These are phyloP conservation scores for Bagarius yarrelli DNA, from an alignment of 2,113 vertebrate species.

Conservation along the genomic window DNA sequence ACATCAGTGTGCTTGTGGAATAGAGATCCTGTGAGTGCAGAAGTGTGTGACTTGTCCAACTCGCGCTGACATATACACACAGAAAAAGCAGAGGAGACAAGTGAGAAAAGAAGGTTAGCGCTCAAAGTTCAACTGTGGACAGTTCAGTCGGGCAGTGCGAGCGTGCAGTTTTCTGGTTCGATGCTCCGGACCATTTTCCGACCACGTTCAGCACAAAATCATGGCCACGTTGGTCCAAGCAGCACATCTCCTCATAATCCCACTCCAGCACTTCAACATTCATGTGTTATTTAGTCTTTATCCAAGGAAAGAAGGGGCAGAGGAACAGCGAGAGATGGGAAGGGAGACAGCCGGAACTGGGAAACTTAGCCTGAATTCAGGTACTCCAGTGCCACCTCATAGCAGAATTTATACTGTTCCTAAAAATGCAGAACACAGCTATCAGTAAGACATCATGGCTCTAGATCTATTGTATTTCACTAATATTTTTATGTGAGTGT, in stretches of 20 bases:
- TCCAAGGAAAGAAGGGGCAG: constrained; percentile 26
- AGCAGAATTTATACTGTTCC: constrained; percentile 99
- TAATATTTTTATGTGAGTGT: no score
- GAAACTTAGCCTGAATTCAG: constrained; percentile 86
- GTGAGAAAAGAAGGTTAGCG: constrained; percentile 11
- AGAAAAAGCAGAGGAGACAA: constrained; percentile 34
- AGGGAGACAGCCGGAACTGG: neutral
- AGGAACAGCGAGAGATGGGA: neutral
- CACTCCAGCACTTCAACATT: constrained; percentile 48
- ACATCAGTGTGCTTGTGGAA: constrained; percentile 39
- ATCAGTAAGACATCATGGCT: neutral
- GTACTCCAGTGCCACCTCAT: constrained; percentile 95
- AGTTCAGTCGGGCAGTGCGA: constrained; percentile 49
- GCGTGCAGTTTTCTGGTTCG: constrained; percentile 29
- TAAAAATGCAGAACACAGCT: constrained; percentile 57
- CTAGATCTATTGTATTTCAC: no score
- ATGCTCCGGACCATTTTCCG: constrained; percentile 13
- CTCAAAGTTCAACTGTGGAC: constrained; percentile 34
- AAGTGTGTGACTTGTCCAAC: constrained; percentile 36
- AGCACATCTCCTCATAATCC: constrained; percentile 27
- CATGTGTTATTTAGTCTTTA: constrained; percentile 41
- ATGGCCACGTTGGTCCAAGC: constrained; percentile 19
- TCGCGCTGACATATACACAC: constrained; percentile 47
- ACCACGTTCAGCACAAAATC: constrained; percentile 8
- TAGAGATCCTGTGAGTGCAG: constrained; percentile 1